Conservation (phyloP, 2,888 invertebrate species). For the Agapostemon virescens region DNA sequence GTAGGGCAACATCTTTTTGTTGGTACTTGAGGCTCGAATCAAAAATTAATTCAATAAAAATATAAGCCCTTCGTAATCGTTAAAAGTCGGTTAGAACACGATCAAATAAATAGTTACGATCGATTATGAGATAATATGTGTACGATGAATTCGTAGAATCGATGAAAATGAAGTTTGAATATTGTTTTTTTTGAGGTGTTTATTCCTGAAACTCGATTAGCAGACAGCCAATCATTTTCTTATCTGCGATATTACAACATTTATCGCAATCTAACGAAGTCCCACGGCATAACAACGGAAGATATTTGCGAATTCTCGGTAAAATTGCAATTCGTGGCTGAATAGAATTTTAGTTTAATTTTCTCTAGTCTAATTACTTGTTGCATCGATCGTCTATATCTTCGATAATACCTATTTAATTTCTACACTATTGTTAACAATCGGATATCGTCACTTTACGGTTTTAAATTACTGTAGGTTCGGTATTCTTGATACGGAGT, state of each 20-base stretch:
- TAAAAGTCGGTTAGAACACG: background rate
- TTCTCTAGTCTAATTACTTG: background rate
- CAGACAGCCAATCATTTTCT: background rate
- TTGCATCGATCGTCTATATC: background rate
- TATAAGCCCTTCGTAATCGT: background rate
- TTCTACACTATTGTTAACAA: background rate
- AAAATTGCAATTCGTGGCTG: background rate
- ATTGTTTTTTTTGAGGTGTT: background rate
- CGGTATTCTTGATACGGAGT: background rate
- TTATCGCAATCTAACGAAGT: background rate
- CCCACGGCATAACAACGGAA: background rate
- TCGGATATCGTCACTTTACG: background rate
- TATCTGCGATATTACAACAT: slow-evolving; percentile 1
- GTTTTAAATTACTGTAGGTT: background rate
- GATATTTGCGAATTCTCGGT: background rate
- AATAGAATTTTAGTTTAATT: background rate
- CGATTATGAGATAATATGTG: no score
- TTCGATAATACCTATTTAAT: background rate
- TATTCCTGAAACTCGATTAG: background rate
- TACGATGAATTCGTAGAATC: background rate
- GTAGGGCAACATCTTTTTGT: background rate
- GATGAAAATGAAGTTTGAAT: background rate
- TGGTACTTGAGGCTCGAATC: background rate
- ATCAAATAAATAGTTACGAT: background rate
- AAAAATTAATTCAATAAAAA: background rate